Evolutionary conservation across 2,888 invertebrate genomes (phyloP), one percentile per base, ranked within the genome.

Genomic region (Cryptophagus acutangulus): DNA sequence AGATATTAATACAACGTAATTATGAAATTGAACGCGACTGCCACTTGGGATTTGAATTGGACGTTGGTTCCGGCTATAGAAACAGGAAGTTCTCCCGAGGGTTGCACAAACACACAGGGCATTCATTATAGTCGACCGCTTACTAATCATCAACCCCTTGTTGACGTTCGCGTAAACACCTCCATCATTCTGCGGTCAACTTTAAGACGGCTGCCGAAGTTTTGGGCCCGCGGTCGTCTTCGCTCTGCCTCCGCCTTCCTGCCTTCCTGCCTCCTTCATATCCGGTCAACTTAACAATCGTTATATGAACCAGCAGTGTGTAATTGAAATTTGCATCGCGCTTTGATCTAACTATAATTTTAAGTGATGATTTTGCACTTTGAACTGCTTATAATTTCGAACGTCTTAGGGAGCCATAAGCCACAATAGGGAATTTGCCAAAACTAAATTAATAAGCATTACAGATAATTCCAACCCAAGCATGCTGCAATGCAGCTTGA

Each of bases 1-100:
- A 61, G 60, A 60, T 63, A 64, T 63, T 64, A 64, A 62, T 64
- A 58, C 59, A 46, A 52, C 48, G 61, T 61, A 63, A 65, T 65
- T 63, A 63, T 61, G 60, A 58, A 62, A 64, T 60, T 63, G 60
- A 55, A 61, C 52, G 38, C 42, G 49, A 49, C 29, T 28, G 35
- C 37, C 34, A 24, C 31, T 33, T 9, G 33, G 44, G 30, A 39
- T 37, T 10, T 25, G 41, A 35, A 43, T 38, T 35, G 40, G 41
- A 30, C 43, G 36, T 24, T 33, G 41, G 43, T 43, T 40, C 45
- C 46, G 39, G 30, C 24, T 39, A 13, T 29, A 31, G n/a, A 36
- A 30, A 17, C 45, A 39, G 48, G 45, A 48, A 52, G 47, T 49
- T 43, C n/a, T 38, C 37, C 41, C 30, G 41, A 39, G 38, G 46